A percentile compares a stretch with the other conserved stretches of the same genome.
Conservation (phyloP, 1,140 invertebrate genomes). For the Oryctes rhinoceros region DNA sequence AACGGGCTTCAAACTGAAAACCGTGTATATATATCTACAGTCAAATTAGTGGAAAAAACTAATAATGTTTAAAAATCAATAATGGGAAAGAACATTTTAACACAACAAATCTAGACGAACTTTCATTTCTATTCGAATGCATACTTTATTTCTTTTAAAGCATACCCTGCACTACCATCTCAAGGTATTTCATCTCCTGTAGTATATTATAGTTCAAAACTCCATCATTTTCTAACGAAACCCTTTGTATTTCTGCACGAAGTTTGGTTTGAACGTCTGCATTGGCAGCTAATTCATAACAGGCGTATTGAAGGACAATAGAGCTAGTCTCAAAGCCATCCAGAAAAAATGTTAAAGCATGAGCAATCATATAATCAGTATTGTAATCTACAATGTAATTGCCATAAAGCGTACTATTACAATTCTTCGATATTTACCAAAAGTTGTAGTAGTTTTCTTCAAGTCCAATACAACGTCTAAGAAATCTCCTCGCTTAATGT, state of each 20-base stretch:
- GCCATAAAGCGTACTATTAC: neutral
- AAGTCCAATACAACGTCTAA: constrained; percentile 18
- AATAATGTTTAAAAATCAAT: no score
- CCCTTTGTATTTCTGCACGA: constrained; percentile 40
- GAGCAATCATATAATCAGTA: constrained; percentile 57
- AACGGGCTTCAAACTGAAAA: no score
- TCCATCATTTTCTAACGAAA: constrained; percentile 44
- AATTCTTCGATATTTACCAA: neutral
- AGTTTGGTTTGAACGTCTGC: constrained; percentile 40
- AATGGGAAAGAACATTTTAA: no score
- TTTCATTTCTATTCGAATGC: no score
- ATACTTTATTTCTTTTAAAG: no score
- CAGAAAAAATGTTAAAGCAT: constrained; percentile 59
- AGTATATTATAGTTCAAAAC: constrained; percentile 59
- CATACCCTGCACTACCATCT: constrained; percentile 52
- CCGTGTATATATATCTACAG: no score
- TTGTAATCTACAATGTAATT: constrained; percentile 35
- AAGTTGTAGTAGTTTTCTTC: constrained; percentile 21
- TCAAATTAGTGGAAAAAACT: no score
- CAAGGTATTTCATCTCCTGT: constrained; percentile 60
- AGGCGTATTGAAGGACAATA: constrained; percentile 7
- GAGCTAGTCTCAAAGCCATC: constrained; percentile 44
- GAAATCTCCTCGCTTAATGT: constrained; percentile 21
- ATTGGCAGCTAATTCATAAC: constrained; percentile 42
- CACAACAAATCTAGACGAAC: no score